Evolutionary conservation across 1,140 invertebrate genomes (phyloP), one percentile per base, ranked within the genome.

Genomic region (Heliconius melpomene): DNA sequence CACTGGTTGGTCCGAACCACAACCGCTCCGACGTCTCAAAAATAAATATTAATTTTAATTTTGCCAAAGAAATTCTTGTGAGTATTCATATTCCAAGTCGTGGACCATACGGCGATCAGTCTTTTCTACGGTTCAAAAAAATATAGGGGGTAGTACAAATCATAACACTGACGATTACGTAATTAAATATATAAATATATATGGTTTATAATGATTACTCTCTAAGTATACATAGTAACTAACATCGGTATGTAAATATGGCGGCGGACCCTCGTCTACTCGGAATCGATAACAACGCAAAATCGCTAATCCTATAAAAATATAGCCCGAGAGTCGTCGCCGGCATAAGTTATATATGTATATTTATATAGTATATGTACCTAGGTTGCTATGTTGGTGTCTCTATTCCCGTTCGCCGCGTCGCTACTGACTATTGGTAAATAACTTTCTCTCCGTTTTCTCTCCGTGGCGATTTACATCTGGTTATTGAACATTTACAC

Each of bases 321-420:
- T 89, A 89, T 87, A 87, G 82, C 73, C 84, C 79, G 87, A 86
- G 86, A 80, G 81, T 86, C 83, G 79, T 74, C 83, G 83, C 79
- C 79, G 79, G 85, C 84, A 83, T 80, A 87, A 85, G 11, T 66
- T 66, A 66, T 66, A 26, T 66, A 86, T 89, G 89, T 82, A 88
- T 87, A 88, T 90, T 89, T 91, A 89, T 86, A 90, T 83, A 89
- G 88, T 87, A 87, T 90, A 91, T 91, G 88, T 90, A 89, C 87
- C 91, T 93, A 93, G 87, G 83, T 90, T 85, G 86, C 91, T 94
- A 94, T 91, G 90, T 93, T 93, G 91, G 93, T 94, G 93, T 94
- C 90, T 89, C 91, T 92, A 93, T 93, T 92, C 89, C 87, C 90
- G 90, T 91, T 90, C 77, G 60, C 60, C 60, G 60, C 60, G 60